Evolutionary conservation across 2,888 invertebrate genomes (phyloP).

Genomic region (Drosophila rubida): DNA sequence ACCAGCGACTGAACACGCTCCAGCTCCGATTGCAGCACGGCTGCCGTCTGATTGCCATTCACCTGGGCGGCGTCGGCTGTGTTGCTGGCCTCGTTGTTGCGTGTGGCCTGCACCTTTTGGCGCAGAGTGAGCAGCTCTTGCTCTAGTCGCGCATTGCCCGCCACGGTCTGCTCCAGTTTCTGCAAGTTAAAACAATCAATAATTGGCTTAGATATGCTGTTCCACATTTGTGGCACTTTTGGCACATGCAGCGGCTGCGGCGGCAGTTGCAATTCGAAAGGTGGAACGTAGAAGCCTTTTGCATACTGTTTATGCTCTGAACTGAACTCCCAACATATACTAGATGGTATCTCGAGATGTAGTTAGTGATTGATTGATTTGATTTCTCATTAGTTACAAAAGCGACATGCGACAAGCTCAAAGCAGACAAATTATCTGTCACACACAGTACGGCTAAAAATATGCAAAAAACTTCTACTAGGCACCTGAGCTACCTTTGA

Average conservation of each 20-base stretch:
- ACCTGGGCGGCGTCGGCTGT: conserved; percentile 83
- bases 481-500: conserved; percentile 93
- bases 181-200: conserved; percentile 74
- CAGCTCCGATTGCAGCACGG: conserved; percentile 91
- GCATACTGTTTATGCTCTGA: conserved; percentile 43
- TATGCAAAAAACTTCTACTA: conserved; percentile 86
- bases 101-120: conserved; percentile 91
- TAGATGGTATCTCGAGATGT: background rate
- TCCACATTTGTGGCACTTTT: background rate
- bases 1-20: conserved; percentile 93
- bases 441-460: conserved; percentile 42
- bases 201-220: conserved; percentile 11
- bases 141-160: conserved; percentile 94
- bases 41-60: conserved; percentile 86
- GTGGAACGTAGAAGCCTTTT: conserved; percentile 65
- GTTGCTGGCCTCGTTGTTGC: conserved; percentile 85
- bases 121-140: conserved; percentile 93
- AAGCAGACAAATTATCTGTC: conserved; percentile 48
- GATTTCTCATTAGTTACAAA: conserved; percentile 66
- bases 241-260: conserved; percentile 59
- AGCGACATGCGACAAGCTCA: conserved; percentile 74
- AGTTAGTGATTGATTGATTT: conserved; percentile 29
- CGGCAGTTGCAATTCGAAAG: conserved; percentile 27
- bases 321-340: background rate
- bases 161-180: conserved; percentile 96